These are phyloP conservation scores for Rhimphoctona megacephalus DNA, from an alignment of 2,888 invertebrate species.

Conservation along the genomic window DNA sequence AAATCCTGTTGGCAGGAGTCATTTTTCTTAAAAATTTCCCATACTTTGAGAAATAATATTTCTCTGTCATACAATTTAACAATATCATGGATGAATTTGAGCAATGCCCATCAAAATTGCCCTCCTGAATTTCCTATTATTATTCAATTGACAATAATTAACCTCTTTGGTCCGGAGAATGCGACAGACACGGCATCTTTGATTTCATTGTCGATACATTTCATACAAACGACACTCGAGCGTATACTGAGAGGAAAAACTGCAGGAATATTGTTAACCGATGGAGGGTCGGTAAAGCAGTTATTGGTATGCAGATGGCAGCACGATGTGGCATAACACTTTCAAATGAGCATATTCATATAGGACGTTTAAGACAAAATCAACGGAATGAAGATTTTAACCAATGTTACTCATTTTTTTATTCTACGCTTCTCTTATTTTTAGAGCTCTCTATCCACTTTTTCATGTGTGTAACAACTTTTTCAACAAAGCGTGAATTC, in stretches of 20 bases:
- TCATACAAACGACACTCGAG: neutral
- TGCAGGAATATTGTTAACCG: constrained; percentile 49
- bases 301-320: constrained; percentile 50
- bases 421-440: no score
- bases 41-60: no score
- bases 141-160: neutral
- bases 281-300: constrained; percentile 53
- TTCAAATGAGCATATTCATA: neutral
- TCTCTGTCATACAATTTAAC: neutral
- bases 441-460: neutral
- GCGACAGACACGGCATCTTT: constrained; percentile 38
- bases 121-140: neutral
- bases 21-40: neutral
- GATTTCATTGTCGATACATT: neutral
- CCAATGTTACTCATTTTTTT: neutral
- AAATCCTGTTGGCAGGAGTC: no score
- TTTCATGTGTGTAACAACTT: neutral
- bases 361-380: neutral
- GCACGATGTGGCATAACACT: constrained; percentile 24
- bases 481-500: neutral
- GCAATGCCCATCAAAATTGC: neutral
- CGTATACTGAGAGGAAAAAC: constrained; percentile 1
- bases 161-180: neutral
- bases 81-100: neutral
- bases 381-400: neutral